phyloP scores from a whole-genome alignment of 2,797 vertebrate species.

The Okamejei kenojei region DNA sequence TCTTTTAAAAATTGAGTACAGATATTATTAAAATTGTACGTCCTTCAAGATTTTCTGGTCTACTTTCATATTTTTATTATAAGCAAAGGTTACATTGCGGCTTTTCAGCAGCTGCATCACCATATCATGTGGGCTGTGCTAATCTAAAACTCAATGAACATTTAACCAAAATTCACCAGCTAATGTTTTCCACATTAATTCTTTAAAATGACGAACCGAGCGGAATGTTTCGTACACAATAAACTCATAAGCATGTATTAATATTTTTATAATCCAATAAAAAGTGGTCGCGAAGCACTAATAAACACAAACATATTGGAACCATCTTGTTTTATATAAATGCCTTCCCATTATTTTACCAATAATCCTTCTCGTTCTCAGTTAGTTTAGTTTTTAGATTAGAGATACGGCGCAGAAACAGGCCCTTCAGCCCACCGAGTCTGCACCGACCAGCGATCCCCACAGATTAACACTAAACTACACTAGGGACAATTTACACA shows the following conservation, averaged over 20 bases:
- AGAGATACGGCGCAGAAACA: no score
- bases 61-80: not conserved
- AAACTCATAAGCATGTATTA: not conserved
- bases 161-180: not conserved
- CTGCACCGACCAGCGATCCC: no score
- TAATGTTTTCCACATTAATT: not conserved
- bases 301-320: not conserved
- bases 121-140: no score
- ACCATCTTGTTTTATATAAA: not conserved
- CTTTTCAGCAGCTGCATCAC: not conserved
- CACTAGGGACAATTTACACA: no score
- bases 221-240: not conserved
- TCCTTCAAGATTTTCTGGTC: not conserved
- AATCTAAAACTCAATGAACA: not conserved
- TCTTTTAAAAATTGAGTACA: not conserved
- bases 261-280: not conserved
- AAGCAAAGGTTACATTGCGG: no score
- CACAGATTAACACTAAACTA: no score
- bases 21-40: constrained; percentile 31
- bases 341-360: not conserved
- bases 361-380: not conserved
- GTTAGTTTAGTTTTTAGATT: no score
- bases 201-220: not conserved
- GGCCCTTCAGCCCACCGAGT: no score
- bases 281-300: not conserved